phyloP scores from a whole-genome alignment of 2,888 invertebrate species.

The Melangyna quadrimaculata region DNA sequence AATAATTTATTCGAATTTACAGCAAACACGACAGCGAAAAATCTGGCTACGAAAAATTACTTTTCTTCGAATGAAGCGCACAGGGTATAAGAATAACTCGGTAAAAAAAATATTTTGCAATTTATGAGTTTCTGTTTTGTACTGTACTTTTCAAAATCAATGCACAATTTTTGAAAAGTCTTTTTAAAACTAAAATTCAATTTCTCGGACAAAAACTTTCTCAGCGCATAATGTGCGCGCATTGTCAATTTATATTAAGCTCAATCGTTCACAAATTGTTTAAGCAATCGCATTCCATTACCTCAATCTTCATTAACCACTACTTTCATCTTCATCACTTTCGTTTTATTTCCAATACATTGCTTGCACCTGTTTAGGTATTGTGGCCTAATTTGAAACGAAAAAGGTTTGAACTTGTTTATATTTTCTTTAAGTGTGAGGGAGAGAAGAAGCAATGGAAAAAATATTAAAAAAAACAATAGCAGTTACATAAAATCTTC shows the following conservation, averaged over 20 bases:
- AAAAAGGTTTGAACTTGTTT: conserved; percentile 56
- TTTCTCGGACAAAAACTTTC: conserved; percentile 37
- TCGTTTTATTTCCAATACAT: conserved; percentile 67
- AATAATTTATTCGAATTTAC: conserved; percentile 58
- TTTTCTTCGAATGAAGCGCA: conserved; percentile 64
- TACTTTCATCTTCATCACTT: conserved; percentile 70
- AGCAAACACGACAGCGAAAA: conserved; percentile 70
- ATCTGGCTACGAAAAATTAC: conserved; percentile 64
- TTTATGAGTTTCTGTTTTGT: no score
- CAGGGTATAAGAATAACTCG: no score
- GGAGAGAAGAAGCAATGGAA: conserved; percentile 37
- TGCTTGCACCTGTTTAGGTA: conserved; percentile 67
- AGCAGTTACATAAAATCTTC: conserved; percentile 61
- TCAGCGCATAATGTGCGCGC: conserved; percentile 30
- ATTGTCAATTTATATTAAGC: conserved; percentile 40
- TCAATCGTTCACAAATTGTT: conserved; percentile 25
- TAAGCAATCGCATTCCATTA: conserved; percentile 59
- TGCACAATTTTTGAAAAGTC: neutral
- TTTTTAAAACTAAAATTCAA: neutral
- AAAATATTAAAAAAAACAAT: neutral
- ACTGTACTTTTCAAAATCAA: no score
- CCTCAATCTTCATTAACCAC: conserved; percentile 55
- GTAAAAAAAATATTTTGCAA: no score
- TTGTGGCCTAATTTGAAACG: conserved; percentile 55
- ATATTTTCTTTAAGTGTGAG: neutral